These are phyloP conservation scores for Panagrolaimus sp. DNA, from an alignment of 1,140 invertebrate species.

Conservation along the genomic window DNA sequence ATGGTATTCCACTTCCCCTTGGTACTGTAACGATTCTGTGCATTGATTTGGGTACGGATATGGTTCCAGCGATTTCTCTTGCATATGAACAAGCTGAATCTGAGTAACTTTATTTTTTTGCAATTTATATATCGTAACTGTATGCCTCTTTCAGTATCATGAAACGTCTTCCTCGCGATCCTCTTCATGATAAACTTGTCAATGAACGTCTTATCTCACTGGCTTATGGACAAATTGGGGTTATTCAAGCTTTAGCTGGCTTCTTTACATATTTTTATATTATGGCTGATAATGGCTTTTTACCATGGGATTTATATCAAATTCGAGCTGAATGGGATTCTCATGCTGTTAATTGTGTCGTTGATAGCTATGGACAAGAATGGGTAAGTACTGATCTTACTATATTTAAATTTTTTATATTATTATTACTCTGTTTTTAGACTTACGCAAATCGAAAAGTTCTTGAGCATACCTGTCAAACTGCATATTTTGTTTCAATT, in stretches of 20 bases:
- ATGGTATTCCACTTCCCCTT: conserved; percentile 53
- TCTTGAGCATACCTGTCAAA: conserved; percentile 62
- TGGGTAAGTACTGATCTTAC: conserved; percentile 69
- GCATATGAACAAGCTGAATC: conserved; percentile 62
- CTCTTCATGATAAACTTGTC: conserved; percentile 61
- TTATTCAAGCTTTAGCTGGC: conserved; percentile 94
- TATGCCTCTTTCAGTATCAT: no score
- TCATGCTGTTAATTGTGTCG: conserved; percentile 86
- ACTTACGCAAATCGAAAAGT: conserved; percentile 61
- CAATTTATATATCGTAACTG: no score
- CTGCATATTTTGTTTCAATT: conserved; percentile 62
- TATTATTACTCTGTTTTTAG: no score
- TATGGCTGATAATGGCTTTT: conserved; percentile 96
- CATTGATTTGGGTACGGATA: conserved; percentile 57
- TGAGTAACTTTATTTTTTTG: no score
- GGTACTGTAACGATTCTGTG: conserved; percentile 52
- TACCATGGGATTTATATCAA: conserved; percentile 65
- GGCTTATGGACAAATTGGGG: conserved; percentile 94
- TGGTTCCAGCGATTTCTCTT: conserved; percentile 60
- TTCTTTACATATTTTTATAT: conserved; percentile 98
- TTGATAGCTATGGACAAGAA: conserved; percentile 95
- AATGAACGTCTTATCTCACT: conserved; percentile 61
- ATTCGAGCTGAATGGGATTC: conserved; percentile 92
- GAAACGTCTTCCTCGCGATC: conserved; percentile 61
- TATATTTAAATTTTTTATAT: no score